Evolutionary conservation across 2,888 invertebrate species (phyloP).

Genomic region (Vesta saturnalis): DNA sequence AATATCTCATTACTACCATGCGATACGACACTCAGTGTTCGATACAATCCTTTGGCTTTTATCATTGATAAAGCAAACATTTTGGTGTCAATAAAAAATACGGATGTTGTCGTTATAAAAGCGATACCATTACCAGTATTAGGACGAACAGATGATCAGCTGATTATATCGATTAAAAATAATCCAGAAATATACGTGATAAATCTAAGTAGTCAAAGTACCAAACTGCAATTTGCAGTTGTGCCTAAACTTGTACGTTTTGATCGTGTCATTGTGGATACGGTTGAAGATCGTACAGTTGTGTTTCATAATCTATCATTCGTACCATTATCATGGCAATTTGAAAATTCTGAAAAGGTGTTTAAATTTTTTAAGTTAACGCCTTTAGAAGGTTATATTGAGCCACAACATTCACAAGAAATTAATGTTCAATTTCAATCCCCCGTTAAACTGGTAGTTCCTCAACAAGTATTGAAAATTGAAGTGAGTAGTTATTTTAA

Average conservation of each 20-base stretch:
- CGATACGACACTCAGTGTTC: slow-evolving; percentile 63
- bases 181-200: slow-evolving; percentile 69
- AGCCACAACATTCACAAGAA: slow-evolving; percentile 62
- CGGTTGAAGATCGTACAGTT: slow-evolving; percentile 63
- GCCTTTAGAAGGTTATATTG: slow-evolving; percentile 61
- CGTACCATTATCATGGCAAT: slow-evolving; percentile 67
- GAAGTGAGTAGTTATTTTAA: slow-evolving; percentile 55
- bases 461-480: slow-evolving; percentile 60
- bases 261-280: slow-evolving; percentile 66
- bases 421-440: slow-evolving; percentile 66
- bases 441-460: slow-evolving; percentile 61
- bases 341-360: slow-evolving; percentile 61
- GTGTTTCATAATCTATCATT: slow-evolving; percentile 68
- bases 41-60: slow-evolving; percentile 63
- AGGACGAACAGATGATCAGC: slow-evolving; percentile 52
- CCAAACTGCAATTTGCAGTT: slow-evolving; percentile 64
- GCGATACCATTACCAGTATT: slow-evolving; percentile 52
- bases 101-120: slow-evolving; percentile 50
- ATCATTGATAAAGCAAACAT: slow-evolving; percentile 56
- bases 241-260: slow-evolving; percentile 62
- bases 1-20: slow-evolving; percentile 67
- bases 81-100: slow-evolving; percentile 50
- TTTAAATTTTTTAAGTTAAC: slow-evolving; percentile 62
- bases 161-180: slow-evolving; percentile 63
- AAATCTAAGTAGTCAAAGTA: slow-evolving; percentile 65